These are phyloP conservation scores for Sylvicola cinctus DNA, from an alignment of 2,888 invertebrate species.

Conservation along the genomic window DNA sequence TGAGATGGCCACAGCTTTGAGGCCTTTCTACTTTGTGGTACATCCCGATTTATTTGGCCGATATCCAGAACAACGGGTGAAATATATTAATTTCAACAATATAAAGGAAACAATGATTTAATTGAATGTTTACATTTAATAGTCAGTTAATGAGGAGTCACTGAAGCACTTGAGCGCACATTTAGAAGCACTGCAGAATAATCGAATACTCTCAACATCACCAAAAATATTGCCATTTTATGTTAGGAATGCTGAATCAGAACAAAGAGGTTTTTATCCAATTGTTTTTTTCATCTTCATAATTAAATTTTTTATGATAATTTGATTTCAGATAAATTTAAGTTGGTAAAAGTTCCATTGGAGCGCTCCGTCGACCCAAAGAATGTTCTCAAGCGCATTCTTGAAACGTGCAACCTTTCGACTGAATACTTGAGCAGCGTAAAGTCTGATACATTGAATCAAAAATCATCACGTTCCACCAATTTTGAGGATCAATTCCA, in stretches of 20 bases:
- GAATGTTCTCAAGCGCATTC: constrained; percentile 46
- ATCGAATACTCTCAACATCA: constrained; percentile 34
- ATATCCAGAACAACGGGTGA: constrained; percentile 72
- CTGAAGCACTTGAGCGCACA: constrained; percentile 71
- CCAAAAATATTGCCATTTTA: constrained; percentile 56
- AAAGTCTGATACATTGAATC: not conserved
- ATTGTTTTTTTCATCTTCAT: not conserved
- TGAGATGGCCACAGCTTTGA: constrained; percentile 72
- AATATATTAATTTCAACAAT: constrained; percentile 7
- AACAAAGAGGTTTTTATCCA: constrained; percentile 2
- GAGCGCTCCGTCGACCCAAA: constrained; percentile 46
- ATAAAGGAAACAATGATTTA: constrained; percentile 1
- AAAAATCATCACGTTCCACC: not conserved
- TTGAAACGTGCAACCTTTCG: constrained; percentile 63
- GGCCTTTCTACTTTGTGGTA: constrained; percentile 88
- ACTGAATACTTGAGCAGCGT: constrained; percentile 38
- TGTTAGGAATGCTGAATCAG: constrained; percentile 30
- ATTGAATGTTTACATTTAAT: constrained; percentile 7
- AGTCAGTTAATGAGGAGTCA: constrained; percentile 79
- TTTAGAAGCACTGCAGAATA: constrained; percentile 49
- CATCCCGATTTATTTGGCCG: constrained; percentile 91
- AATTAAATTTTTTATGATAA: constrained; percentile 1
- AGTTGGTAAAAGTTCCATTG: constrained; percentile 51
- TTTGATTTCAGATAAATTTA: constrained; percentile 38
- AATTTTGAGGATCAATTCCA: not conserved